Evolutionary conservation across 2,888 invertebrate species (phyloP).

Genomic region (Brachyopa scutellaris): DNA sequence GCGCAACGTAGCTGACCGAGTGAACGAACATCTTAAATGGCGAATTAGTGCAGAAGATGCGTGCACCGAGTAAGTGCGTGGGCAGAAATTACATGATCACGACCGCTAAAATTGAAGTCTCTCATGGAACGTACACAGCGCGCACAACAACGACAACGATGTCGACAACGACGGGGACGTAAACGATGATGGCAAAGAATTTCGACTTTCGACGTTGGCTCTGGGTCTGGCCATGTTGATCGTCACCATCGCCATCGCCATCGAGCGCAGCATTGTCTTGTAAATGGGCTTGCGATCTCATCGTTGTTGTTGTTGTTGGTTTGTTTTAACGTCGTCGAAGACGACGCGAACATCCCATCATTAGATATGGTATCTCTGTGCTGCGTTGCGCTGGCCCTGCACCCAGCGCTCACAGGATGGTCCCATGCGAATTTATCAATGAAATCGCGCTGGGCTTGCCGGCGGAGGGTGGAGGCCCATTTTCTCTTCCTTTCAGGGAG

Average conservation of each 20-base stretch:
- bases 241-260: slow-evolving; percentile 64
- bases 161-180: slow-evolving; percentile 59
- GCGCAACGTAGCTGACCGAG: slow-evolving; percentile 50
- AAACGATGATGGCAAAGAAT: slow-evolving; percentile 58
- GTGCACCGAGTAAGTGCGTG: slow-evolving; percentile 77
- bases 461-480: slow-evolving; percentile 60
- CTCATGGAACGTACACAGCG: slow-evolving; percentile 10
- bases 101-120: slow-evolving; percentile 79
- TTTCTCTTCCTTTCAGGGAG: slow-evolving; percentile 69
- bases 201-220: slow-evolving; percentile 42
- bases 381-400: slow-evolving; percentile 75
- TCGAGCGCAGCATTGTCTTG: slow-evolving; percentile 54
- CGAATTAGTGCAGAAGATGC: slow-evolving; percentile 72
- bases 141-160: slow-evolving; percentile 39
- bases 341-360: slow-evolving; percentile 80
- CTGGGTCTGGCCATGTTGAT: slow-evolving; percentile 50
- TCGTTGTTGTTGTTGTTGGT: slow-evolving; percentile 23
- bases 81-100: slow-evolving; percentile 82
- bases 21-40: slow-evolving; percentile 70
- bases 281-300: slow-evolving; percentile 68
- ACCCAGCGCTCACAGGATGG: slow-evolving; percentile 49
- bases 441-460: slow-evolving; percentile 71
- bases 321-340: slow-evolving; percentile 41
- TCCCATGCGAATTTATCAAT: slow-evolving; percentile 72
- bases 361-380: slow-evolving; percentile 78